These are phyloP conservation scores for Craniophora ligustri DNA, from an alignment of 2,888 invertebrate genomes.

Conservation along the genomic window DNA sequence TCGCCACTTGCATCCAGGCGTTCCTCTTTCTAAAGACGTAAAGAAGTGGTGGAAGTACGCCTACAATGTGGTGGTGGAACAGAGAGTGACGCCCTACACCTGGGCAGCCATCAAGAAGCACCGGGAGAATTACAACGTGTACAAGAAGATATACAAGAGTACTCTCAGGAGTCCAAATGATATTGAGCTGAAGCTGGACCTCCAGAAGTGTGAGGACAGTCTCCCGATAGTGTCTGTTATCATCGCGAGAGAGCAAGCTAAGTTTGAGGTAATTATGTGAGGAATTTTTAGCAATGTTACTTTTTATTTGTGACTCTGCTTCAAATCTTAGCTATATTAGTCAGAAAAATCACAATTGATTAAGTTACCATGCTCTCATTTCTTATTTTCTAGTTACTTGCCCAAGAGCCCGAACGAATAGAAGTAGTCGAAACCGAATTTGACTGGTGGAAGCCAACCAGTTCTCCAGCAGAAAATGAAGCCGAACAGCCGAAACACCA, in stretches of 20 bases:
- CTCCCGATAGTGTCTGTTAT: slow-evolving; percentile 93
- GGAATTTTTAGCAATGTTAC: too few relatives aligned
- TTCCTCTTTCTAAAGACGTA: slow-evolving; percentile 87
- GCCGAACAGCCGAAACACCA: slow-evolving; percentile 59
- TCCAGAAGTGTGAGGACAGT: slow-evolving; percentile 93
- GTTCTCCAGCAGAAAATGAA: slow-evolving; percentile 68
- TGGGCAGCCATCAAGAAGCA: slow-evolving; percentile 92
- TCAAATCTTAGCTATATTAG: too few relatives aligned
- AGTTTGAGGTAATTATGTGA: slow-evolving; percentile 91
- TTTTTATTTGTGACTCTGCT: too few relatives aligned
- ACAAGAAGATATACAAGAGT: slow-evolving; percentile 91
- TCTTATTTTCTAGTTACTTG: slow-evolving; percentile 65
- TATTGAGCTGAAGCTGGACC: slow-evolving; percentile 91
- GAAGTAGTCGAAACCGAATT: slow-evolving; percentile 83
- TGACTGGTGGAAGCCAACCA: slow-evolving; percentile 82
- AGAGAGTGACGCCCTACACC: slow-evolving; percentile 92
- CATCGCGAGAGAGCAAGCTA: slow-evolving; percentile 93
- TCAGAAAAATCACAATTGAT: too few relatives aligned
- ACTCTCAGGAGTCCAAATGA: slow-evolving; percentile 92
- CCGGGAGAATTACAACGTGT: slow-evolving; percentile 91
- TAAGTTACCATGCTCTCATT: too few relatives aligned
- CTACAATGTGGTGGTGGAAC: slow-evolving; percentile 91
- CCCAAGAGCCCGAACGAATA: slow-evolving; percentile 81
- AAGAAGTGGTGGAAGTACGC: slow-evolving; percentile 94
- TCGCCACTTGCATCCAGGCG: slow-evolving; percentile 90